phyloP scores from a whole-genome alignment of 2,113 vertebrate genomes.

The Psilopogon haemacephalus region DNA sequence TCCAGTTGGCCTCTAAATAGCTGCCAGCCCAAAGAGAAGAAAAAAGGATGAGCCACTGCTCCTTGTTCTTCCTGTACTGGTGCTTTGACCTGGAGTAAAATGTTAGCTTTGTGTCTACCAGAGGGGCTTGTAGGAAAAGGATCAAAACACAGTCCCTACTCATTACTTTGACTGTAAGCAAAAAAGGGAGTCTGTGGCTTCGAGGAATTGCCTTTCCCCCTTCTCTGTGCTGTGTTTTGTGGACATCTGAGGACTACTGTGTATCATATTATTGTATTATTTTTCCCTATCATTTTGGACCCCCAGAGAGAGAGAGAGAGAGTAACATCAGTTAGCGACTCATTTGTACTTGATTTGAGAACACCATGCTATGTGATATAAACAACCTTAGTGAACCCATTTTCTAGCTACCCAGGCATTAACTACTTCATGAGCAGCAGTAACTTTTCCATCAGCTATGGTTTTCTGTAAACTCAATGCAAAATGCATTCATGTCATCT shows the following conservation, averaged over 20 bases:
- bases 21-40: not conserved
- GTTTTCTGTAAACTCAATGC: not conserved
- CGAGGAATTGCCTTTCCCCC: not conserved
- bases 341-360: not conserved
- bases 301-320: not conserved
- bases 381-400: not conserved
- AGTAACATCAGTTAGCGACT: not conserved
- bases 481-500: not conserved
- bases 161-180: not conserved
- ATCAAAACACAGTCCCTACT: not conserved
- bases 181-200: not conserved
- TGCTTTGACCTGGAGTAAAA: not conserved
- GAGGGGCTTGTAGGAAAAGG: not conserved
- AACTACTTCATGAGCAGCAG: not conserved
- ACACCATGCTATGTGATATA: not conserved
- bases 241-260: not conserved
- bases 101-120: not conserved
- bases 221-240: not conserved
- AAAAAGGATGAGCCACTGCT: not conserved
- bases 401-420: not conserved
- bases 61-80: not conserved
- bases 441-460: not conserved
- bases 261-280: not conserved
- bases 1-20: not conserved
- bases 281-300: not conserved